These are phyloP conservation scores for Suricata suricatta DNA, from an alignment of 2,113 vertebrate species.

Conservation along the genomic window DNA sequence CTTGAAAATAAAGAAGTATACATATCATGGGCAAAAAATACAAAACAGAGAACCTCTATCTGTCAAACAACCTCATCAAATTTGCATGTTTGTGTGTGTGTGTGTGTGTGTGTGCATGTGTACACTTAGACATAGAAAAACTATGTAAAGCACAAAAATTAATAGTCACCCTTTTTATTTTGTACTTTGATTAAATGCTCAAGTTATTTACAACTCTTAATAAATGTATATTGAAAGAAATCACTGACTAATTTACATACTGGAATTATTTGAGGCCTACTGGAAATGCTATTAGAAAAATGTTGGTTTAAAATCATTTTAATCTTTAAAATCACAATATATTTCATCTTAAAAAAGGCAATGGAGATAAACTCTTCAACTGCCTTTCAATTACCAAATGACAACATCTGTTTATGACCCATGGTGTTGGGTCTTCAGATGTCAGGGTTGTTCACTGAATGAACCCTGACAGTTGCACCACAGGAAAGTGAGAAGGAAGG, in stretches of 20 bases:
- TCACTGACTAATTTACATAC: neutral
- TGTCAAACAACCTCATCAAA: neutral
- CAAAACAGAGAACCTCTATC: neutral
- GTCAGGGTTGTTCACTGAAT: neutral
- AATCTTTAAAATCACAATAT: conserved; percentile 7
- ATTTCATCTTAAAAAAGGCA: neutral
- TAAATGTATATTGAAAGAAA: conserved; percentile 36
- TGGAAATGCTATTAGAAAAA: conserved; percentile 49
- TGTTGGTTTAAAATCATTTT: conserved; percentile 29
- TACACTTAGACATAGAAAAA: neutral
- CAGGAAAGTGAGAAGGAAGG: neutral
- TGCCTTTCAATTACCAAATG: neutral
- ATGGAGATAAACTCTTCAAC: neutral
- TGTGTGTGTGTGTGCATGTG: neutral
- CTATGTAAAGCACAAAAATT: neutral
- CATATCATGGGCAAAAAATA: neutral
- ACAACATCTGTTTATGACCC: neutral
- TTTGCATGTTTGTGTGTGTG: neutral
- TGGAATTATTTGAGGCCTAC: conserved; percentile 23
- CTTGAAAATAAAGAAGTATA: neutral
- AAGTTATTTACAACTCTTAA: neutral
- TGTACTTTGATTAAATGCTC: neutral
- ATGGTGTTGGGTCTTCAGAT: neutral
- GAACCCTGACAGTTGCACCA: neutral
- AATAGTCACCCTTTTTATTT: neutral